Evolutionary conservation across 2,113 vertebrate species (phyloP), one percentile per base, ranked within the genome.

Genomic region (Mustela nigripes): DNA sequence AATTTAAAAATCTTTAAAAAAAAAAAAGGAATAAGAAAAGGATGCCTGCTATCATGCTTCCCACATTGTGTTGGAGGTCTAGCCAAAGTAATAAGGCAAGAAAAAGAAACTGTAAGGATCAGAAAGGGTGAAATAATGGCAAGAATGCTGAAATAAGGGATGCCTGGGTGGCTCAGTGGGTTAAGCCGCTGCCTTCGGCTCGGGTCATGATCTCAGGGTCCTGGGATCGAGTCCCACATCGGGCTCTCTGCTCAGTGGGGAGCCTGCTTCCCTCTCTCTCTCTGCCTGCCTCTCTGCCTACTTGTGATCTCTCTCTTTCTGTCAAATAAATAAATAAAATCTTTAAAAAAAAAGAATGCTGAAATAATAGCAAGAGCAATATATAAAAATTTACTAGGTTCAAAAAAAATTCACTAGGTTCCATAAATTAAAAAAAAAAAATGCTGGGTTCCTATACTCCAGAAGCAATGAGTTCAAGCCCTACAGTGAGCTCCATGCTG

Each of bases 101-200:
- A 65, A 4, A 96, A 89, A 50, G 5, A 80, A 88, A 85, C 42
- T 39, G 10, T 4, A 67, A 65, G 48, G 19, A 63, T 85, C 39
- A n/a, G 60, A 93, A 79, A 82, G 31, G 24, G 16, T 24, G 45
- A 94, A 45, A 92, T 91, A 88, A 58, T 88, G 76, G 33, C 73
- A 73, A 82, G 76, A n/a, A 21, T 80, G 45, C 48, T 39, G 36
- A 63, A 96, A 71, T 83, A 71, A 82, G 36, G 36, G 36, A 36
- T 36, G 36, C 36, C 36, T 36, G 36, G 36, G 36, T 36, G 36
- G 36, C 36, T 36, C 36, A 36, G 36, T 36, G 36, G 36, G 36
- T 36, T 36, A 36, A 36, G 36, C 36, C 36, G 36, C 36, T 36
- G 36, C 36, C 36, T 36, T 36, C 36, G 36, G 36, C 36, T 36